Percentiles rank a stretch among this genome's conserved stretches.
These are phyloP conservation scores for Onchidella celtica DNA, from an alignment of 2,888 invertebrate genomes.

Conservation along the genomic window DNA sequence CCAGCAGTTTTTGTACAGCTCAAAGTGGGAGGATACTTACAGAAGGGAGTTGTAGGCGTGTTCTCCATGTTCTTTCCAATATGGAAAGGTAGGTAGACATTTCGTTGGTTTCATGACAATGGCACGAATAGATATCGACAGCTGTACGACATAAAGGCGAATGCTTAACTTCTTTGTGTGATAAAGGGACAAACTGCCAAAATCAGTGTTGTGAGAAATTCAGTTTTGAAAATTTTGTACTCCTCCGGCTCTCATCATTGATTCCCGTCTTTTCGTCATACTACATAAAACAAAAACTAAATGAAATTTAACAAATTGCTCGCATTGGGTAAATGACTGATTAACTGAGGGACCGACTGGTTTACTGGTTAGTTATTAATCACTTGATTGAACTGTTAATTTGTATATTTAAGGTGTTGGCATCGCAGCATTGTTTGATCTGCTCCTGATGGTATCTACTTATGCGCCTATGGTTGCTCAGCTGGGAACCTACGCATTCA, in stretches of 20 bases:
- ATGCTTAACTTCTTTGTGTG: no score
- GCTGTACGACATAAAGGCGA: no score
- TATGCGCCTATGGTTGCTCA: constrained; percentile 71
- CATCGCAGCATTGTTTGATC: constrained; percentile 66
- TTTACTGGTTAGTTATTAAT: no score
- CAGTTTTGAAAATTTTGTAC: not conserved
- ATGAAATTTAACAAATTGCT: no score
- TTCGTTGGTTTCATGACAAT: not conserved
- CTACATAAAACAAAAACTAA: no score
- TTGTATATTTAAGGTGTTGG: constrained; percentile 63
- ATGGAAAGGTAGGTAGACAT: constrained; percentile 64
- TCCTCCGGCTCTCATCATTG: no score
- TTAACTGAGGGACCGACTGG: no score
- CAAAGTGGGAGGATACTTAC: constrained; percentile 72
- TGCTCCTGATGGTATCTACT: constrained; percentile 67
- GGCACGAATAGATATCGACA: no score
- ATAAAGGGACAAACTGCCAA: no score
- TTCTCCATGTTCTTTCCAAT: constrained; percentile 70
- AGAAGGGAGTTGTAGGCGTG: constrained; percentile 69
- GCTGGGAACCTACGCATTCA: constrained; percentile 71
- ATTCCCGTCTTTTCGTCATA: no score
- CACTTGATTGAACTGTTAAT: not conserved
- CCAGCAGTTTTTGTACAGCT: constrained; percentile 72
- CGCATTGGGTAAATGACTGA: no score
- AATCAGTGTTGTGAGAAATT: not conserved